Conservation (phyloP, 2,888 invertebrate species). For the Mythimna pallens region DNA sequence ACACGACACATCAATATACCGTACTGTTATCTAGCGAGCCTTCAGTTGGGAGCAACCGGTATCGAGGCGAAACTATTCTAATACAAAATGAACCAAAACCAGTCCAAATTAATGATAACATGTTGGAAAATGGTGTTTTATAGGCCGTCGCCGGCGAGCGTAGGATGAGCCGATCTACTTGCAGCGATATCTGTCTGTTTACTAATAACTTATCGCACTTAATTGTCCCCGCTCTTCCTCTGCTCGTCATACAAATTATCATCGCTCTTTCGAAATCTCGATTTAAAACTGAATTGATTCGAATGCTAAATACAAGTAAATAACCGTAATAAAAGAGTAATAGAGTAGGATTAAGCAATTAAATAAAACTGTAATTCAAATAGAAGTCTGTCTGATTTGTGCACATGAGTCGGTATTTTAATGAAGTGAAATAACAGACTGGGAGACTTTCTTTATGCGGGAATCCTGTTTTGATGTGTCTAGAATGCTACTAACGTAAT, state of each 20-base stretch:
- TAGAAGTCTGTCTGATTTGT: slow-evolving; percentile 20
- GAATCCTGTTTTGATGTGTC: slow-evolving; percentile 17
- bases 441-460: slow-evolving; percentile 43
- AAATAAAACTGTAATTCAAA: slow-evolving; percentile 25
- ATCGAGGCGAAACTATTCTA: slow-evolving; percentile 89
- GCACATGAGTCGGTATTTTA: background rate
- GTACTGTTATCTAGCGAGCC: slow-evolving; percentile 88
- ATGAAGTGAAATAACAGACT: slow-evolving; percentile 20
- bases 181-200: slow-evolving; percentile 53
- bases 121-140: slow-evolving; percentile 72
- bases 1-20: slow-evolving; percentile 83
- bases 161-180: slow-evolving; percentile 62
- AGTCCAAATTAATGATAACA: slow-evolving; percentile 84
- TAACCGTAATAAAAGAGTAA: slow-evolving; percentile 24
- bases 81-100: slow-evolving; percentile 87
- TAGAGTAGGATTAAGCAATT: slow-evolving; percentile 28
- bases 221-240: slow-evolving; percentile 44
- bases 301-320: slow-evolving; percentile 29
- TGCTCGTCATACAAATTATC: slow-evolving; percentile 24
- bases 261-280: slow-evolving; percentile 23
- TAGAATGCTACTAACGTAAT: slow-evolving; percentile 8
- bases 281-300: slow-evolving; percentile 37
- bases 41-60: slow-evolving; percentile 84
- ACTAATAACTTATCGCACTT: slow-evolving; percentile 60
- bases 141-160: slow-evolving; percentile 63